A percentile compares a stretch with the other conserved stretches of the same genome.
Conservation (phyloP, 2,113 vertebrate genomes). For the Alligator mississippiensis region DNA sequence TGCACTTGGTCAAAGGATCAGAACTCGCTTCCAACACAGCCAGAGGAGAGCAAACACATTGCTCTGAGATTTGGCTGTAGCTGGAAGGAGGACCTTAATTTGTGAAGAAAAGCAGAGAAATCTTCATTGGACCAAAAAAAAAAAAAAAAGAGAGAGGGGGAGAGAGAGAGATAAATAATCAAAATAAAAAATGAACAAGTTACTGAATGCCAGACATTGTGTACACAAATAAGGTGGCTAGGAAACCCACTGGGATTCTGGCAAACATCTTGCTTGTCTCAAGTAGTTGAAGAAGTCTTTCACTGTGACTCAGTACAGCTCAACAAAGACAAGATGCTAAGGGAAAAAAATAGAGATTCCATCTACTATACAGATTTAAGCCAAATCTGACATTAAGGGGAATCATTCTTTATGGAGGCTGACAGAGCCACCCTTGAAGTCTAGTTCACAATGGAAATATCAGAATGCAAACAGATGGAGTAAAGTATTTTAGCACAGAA, state of each 20-base stretch:
- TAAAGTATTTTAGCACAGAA: background rate
- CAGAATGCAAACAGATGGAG: background rate
- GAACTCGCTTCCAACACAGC: background rate
- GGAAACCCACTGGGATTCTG: constrained; percentile 68
- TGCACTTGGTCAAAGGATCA: background rate
- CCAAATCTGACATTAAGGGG: background rate
- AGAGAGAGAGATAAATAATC: background rate
- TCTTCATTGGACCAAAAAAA: constrained; percentile 62
- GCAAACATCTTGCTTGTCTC: constrained; percentile 23
- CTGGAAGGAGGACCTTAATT: constrained; percentile 35
- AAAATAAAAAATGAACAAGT: constrained; percentile 38
- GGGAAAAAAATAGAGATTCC: constrained; percentile 22
- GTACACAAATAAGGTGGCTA: constrained; percentile 45
- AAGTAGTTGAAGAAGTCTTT: constrained; percentile 22
- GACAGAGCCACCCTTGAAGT: background rate
- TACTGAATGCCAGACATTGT: background rate
- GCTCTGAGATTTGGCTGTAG: constrained; percentile 21
- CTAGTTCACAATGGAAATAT: background rate
- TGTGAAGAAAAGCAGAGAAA: constrained; percentile 2
- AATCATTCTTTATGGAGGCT: background rate
- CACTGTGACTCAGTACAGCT: constrained; percentile 8
- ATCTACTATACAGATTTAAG: constrained; percentile 2
- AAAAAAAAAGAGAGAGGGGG: constrained; percentile 40
- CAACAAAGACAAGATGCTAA: constrained; percentile 42
- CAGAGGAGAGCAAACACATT: background rate